Conservation (phyloP, 2,113 vertebrate species). For the Jacana jacana region DNA sequence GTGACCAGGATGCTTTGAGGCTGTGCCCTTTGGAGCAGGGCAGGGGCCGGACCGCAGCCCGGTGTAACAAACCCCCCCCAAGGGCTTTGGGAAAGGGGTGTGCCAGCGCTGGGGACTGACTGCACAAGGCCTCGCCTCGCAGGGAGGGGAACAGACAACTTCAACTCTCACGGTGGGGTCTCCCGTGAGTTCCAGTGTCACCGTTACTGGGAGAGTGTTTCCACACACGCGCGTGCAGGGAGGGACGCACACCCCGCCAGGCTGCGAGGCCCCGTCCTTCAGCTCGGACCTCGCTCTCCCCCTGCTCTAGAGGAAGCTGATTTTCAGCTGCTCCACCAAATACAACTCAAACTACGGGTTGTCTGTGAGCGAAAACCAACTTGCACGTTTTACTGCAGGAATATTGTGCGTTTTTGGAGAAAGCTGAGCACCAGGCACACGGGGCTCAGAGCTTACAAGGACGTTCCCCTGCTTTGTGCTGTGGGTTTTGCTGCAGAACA, state of each 20-base stretch:
- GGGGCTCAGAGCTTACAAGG: neutral
- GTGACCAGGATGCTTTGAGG: neutral
- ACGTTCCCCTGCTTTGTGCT: neutral
- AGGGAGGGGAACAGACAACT: too few relatives aligned
- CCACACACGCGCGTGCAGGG: rapidly evolving
- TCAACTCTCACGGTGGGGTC: too few relatives aligned
- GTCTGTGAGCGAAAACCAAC: neutral
- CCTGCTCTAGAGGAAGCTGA: neutral
- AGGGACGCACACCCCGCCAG: neutral
- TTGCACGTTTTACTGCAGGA: neutral
- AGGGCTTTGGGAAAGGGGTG: neutral
- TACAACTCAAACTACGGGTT: neutral
- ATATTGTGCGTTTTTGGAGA: neutral
- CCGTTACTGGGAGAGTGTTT: neutral
- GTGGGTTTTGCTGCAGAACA: neutral
- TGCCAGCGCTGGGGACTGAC: neutral
- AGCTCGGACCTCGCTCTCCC: neutral
- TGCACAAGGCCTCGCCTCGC: neutral
- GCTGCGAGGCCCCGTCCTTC: neutral
- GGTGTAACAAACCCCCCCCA: neutral
- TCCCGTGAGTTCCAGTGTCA: neutral
- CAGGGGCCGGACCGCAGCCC: neutral
- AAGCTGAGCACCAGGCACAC: neutral
- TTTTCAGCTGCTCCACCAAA: neutral
- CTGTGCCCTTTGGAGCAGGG: neutral